Evolutionary conservation across 2,888 invertebrate genomes (phyloP).

Genomic region (Aquatica leii): DNA sequence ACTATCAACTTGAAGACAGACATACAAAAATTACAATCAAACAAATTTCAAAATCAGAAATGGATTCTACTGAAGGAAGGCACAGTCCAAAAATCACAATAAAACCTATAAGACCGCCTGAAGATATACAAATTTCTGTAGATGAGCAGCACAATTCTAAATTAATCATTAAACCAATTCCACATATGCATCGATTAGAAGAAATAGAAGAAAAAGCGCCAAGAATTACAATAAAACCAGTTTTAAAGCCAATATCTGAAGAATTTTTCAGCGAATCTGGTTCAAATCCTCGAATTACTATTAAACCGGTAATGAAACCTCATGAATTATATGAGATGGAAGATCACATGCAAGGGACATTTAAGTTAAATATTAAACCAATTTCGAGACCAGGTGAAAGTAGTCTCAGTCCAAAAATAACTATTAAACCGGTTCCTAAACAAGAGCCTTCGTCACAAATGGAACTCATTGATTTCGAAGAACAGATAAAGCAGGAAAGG

Average conservation of each 20-base stretch:
- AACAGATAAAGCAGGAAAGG: slow-evolving; percentile 58
- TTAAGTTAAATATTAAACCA: slow-evolving; percentile 68
- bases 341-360: slow-evolving; percentile 8
- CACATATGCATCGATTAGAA: slow-evolving; percentile 58
- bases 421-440: slow-evolving; percentile 54
- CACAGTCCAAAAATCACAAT: slow-evolving; percentile 50
- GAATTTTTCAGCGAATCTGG: slow-evolving; percentile 8
- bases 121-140: slow-evolving; percentile 5
- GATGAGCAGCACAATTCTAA: slow-evolving; percentile 57
- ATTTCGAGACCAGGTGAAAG: slow-evolving; percentile 57
- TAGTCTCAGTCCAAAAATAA: slow-evolving; percentile 53
- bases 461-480: slow-evolving; percentile 48
- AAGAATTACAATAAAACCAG: slow-evolving; percentile 65
- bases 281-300: slow-evolving; percentile 52
- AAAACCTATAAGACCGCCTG: slow-evolving; percentile 44
- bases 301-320: slow-evolving; percentile 53
- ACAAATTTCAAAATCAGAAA: slow-evolving; percentile 9
- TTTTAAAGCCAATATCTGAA: slow-evolving; percentile 52
- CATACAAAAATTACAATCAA: slow-evolving; percentile 4
- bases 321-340: slow-evolving; percentile 9
- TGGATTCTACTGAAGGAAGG: slow-evolving; percentile 20
- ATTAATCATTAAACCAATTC: slow-evolving; percentile 67
- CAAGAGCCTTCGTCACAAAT: slow-evolving; percentile 17
- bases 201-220: slow-evolving; percentile 38
- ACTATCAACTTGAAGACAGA: slow-evolving; percentile 30